phyloP scores from a whole-genome alignment of 37 sponge, comb jelly and placozoan species.

The Eunapius fragilis region DNA sequence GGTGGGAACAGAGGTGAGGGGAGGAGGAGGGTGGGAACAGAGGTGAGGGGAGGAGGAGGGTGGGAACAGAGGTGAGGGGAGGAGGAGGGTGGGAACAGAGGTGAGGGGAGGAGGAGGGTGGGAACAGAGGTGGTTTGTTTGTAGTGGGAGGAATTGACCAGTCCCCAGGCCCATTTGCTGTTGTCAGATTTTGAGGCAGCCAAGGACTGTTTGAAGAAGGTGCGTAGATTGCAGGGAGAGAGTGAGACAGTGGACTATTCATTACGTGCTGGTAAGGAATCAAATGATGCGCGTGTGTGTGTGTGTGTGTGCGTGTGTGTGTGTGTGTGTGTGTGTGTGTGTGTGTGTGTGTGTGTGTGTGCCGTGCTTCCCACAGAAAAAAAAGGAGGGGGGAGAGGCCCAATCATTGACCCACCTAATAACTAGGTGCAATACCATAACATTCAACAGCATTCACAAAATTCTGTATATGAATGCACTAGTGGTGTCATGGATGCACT shows the following conservation, averaged over 20 bases:
- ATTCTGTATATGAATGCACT: too few relatives aligned
- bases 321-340: neutral
- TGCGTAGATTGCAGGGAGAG: conserved; percentile 15
- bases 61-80: neutral
- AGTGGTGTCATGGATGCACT: too few relatives aligned
- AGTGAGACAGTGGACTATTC: neutral
- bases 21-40: neutral
- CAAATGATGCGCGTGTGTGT: neutral
- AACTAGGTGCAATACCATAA: too few relatives aligned
- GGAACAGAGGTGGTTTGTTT: neutral
- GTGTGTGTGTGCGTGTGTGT: neutral
- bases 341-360: neutral
- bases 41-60: neutral
- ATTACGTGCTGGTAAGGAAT: conserved; percentile 29
- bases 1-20: too few relatives aligned
- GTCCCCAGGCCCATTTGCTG: conserved; percentile 21
- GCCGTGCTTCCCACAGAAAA: too few relatives aligned
- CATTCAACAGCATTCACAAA: too few relatives aligned
- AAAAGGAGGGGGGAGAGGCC: too few relatives aligned
- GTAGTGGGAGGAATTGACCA: too few relatives aligned
- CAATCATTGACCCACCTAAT: too few relatives aligned
- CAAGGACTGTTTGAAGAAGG: conserved; percentile 47
- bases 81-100: neutral
- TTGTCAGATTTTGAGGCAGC: conserved; percentile 38
- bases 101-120: neutral